Evolutionary conservation across 2,888 invertebrate genomes (phyloP), one percentile per base, ranked within the genome.

Genomic region (Priocnemis perturbator): DNA sequence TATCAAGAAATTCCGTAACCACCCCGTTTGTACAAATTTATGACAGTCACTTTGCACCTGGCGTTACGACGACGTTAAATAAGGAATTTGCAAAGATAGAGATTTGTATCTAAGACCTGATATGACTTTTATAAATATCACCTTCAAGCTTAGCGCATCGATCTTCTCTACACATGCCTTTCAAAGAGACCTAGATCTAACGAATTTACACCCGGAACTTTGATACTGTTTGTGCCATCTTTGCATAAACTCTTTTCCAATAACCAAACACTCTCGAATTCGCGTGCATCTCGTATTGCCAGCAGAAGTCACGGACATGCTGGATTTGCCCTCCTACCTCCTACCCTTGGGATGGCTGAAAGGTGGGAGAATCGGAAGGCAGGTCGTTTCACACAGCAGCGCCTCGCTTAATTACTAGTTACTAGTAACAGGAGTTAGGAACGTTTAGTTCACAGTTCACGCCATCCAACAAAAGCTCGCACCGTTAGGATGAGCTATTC

Each of bases 361-460:
- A 72, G 69, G 70, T 61, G 66, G 71, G 55, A 64, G 64, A 69
- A 63, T 72, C 69, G 70, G 66, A 60, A 26, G 61, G 70, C 74
- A 75, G 79, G 76, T 85, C 83, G 82, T 85, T 85, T 85, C 83
- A 85, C 84, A 85, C 84, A 81, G 85, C 83, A 81, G 81, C 85
- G 82, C 85, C 84, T 84, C 81, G 83, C 79, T 85, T 85, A 85
- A 85, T 85, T 85, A 85, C 85, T 81, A 84, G 84, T 83, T 85
- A 83, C 84, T 81, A 81, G 85, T 83, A 83, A 80, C 84, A 74
- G 74, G 82, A 84, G 85, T 85, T 85, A 76, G 83, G 74, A 84
- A 78, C 83, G 83, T 84, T 85, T 85, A 85, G 82, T 82, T 83
- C 78, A 81, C 82, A 78, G 77, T 80, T 83, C 79, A 74, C 81